Conservation (phyloP, 2,797 vertebrate species). For the Sarcoramphus papa region DNA sequence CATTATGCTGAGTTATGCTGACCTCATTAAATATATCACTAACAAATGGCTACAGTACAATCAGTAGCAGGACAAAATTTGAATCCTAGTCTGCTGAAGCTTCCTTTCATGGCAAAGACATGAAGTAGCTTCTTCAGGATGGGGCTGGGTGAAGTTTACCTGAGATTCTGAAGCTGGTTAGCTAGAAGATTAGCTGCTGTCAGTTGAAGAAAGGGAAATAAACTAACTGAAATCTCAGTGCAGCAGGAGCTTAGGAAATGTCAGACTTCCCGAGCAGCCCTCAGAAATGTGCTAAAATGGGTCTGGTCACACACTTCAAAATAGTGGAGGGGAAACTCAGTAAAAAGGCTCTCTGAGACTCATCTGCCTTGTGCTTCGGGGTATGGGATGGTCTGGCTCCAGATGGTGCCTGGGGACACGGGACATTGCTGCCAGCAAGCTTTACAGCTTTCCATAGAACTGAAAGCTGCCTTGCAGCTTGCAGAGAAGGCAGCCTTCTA, state of each 20-base stretch:
- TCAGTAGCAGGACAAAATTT: background rate
- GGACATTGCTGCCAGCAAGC: background rate
- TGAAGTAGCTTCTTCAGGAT: background rate
- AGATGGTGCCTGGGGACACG: background rate
- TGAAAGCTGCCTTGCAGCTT: background rate
- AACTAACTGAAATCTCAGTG: background rate
- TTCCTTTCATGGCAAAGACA: background rate
- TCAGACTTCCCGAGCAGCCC: background rate
- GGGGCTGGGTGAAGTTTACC: background rate
- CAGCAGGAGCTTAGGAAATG: background rate
- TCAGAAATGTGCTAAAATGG: background rate
- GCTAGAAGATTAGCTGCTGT: background rate
- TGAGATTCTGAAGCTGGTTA: background rate
- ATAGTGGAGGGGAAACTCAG: background rate
- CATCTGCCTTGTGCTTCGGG: background rate
- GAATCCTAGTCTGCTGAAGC: background rate
- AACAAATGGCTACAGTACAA: background rate
- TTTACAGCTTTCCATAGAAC: background rate
- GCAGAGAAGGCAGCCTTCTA: background rate
- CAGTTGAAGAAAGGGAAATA: background rate
- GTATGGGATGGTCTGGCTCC: background rate
- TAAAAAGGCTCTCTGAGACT: background rate
- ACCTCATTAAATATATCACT: constrained; percentile 48
- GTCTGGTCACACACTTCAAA: background rate
- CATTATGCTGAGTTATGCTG: constrained; percentile 33